phyloP scores from a whole-genome alignment of 2,888 invertebrate species.

The Nomada lathburiana region DNA sequence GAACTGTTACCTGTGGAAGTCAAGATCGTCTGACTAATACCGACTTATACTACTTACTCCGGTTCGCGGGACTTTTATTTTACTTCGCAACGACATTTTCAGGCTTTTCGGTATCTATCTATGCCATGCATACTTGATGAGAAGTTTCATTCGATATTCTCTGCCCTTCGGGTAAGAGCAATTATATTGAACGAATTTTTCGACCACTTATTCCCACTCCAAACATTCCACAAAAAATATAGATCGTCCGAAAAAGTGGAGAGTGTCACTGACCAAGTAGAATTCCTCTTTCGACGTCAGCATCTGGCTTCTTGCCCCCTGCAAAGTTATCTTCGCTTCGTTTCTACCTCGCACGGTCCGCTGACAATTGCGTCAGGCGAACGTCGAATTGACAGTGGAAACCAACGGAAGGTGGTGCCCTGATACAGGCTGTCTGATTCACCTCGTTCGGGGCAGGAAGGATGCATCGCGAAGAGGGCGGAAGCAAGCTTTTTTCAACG shows the following conservation, averaged over 20 bases:
- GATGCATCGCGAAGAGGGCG: slow-evolving; percentile 33
- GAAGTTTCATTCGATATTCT: too few relatives aligned
- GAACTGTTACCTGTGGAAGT: too few relatives aligned
- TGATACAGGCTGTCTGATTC: slow-evolving; percentile 43
- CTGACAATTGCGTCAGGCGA: background rate
- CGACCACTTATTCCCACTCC: background rate
- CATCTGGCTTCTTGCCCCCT: background rate
- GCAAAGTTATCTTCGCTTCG: background rate
- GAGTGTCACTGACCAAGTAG: background rate
- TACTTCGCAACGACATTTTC: background rate
- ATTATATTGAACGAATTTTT: background rate
- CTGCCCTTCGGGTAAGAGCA: background rate
- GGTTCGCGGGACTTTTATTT: background rate
- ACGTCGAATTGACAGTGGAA: background rate
- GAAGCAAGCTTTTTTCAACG: slow-evolving; percentile 53
- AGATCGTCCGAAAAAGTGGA: too few relatives aligned
- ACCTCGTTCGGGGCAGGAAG: slow-evolving; percentile 34
- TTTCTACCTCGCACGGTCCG: background rate
- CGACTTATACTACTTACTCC: background rate
- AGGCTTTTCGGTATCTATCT: too few relatives aligned
- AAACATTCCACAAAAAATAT: background rate
- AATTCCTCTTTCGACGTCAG: background rate
- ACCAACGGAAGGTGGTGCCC: slow-evolving; percentile 24
- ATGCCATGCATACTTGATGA: too few relatives aligned
- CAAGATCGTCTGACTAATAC: background rate